These are phyloP conservation scores for Cyprinodon brontotheroides DNA, from an alignment of 2,113 vertebrate genomes.

Conservation along the genomic window DNA sequence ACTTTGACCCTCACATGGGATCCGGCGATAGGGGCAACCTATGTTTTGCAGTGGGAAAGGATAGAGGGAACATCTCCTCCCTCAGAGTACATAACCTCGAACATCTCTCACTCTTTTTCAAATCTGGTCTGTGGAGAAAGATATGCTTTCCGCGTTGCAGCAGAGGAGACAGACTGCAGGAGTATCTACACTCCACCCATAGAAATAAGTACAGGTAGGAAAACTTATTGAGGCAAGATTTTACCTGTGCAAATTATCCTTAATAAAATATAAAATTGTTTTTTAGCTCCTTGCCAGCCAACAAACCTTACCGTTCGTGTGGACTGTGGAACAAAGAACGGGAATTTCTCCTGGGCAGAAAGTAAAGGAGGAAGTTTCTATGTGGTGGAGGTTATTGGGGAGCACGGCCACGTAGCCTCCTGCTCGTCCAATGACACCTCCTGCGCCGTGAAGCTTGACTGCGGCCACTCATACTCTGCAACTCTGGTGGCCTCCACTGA, in stretches of 20 bases:
- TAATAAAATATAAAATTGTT: not conserved
- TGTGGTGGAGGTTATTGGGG: slow-evolving; percentile 58
- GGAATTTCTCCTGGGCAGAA: slow-evolving; percentile 61
- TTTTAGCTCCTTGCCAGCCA: slow-evolving; percentile 67
- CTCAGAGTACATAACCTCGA: slow-evolving; percentile 13
- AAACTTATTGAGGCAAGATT: slow-evolving; percentile 26
- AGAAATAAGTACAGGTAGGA: slow-evolving; percentile 65
- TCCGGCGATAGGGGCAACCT: slow-evolving; percentile 31
- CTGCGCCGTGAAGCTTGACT: slow-evolving; percentile 63
- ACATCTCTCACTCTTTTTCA: slow-evolving; percentile 32
- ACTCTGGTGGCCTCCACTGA: slow-evolving; percentile 69
- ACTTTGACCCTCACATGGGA: slow-evolving; percentile 59
- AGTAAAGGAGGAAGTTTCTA: slow-evolving; percentile 53
- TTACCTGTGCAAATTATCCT: not conserved
- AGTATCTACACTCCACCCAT: slow-evolving; percentile 52
- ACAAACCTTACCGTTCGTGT: slow-evolving; percentile 55
- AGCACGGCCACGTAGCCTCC: slow-evolving; percentile 53
- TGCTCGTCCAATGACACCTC: slow-evolving; percentile 61
- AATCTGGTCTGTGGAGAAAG: slow-evolving; percentile 64
- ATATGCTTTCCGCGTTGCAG: slow-evolving; percentile 55
- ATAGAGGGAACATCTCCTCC: slow-evolving; percentile 2
- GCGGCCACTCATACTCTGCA: slow-evolving; percentile 61
- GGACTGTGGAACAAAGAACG: slow-evolving; percentile 69
- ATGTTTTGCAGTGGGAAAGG: slow-evolving; percentile 38
- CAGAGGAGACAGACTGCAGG: slow-evolving; percentile 47